These are phyloP conservation scores for Phyllotreta cruciferae DNA, from an alignment of 2,888 invertebrate genomes.

Conservation along the genomic window DNA sequence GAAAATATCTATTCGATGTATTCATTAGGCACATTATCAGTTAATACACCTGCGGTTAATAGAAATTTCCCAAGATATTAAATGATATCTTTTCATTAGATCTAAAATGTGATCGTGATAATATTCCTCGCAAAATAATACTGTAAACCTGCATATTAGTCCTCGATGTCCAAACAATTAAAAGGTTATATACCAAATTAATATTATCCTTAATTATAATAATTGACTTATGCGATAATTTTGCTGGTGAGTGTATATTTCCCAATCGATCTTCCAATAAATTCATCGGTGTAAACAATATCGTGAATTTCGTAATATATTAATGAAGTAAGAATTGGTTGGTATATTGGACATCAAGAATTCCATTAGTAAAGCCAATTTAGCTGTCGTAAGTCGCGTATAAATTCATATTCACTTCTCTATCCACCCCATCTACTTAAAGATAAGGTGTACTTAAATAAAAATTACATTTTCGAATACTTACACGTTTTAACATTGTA, in stretches of 20 bases:
- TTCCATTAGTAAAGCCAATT: conserved; percentile 45
- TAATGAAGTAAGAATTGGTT: conserved; percentile 44
- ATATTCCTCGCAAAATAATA: conserved; percentile 39
- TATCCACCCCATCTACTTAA: no score
- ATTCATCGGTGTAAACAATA: conserved; percentile 24
- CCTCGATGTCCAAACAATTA: conserved; percentile 21
- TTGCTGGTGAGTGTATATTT: no score
- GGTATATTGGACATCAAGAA: conserved; percentile 49
- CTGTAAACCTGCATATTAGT: conserved; percentile 35
- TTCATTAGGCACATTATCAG: conserved; percentile 49
- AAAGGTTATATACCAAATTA: background rate
- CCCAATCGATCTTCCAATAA: conserved; percentile 7
- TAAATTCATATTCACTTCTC: conserved; percentile 6
- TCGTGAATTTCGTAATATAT: conserved; percentile 34
- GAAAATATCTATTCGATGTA: conserved; percentile 45
- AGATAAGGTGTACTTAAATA: no score
- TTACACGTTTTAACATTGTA: no score
- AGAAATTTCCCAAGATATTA: conserved; percentile 49
- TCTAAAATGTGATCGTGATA: conserved; percentile 50
- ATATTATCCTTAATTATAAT: no score
- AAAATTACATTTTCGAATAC: no score
- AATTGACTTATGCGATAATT: no score
- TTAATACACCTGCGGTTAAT: conserved; percentile 46
- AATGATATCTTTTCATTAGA: conserved; percentile 45
- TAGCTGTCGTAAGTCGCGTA: conserved; percentile 32